Percentiles rank a stretch among this genome's conserved stretches.
Conservation (phyloP, 2,113 vertebrate species). For the Myotis brandtii region DNA sequence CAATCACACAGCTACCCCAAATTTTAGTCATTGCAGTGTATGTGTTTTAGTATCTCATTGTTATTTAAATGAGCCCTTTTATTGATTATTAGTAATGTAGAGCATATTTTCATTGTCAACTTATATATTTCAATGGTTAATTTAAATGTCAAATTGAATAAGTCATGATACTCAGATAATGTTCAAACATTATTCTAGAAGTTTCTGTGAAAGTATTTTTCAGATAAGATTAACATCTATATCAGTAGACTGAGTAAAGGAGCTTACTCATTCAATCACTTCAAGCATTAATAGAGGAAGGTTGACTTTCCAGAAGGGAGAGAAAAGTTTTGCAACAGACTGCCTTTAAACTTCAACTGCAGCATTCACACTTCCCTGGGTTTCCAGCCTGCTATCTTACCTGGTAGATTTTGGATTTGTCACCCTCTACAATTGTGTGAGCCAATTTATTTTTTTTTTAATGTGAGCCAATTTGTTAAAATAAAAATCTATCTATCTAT, state of each 20-base stretch:
- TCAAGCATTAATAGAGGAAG: background rate
- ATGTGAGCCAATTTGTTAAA: background rate
- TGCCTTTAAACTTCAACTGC: background rate
- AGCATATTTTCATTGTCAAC: background rate
- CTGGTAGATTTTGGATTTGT: background rate
- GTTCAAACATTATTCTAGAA: no score
- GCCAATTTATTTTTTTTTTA: background rate
- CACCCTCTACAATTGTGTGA: background rate
- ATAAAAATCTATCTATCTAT: background rate
- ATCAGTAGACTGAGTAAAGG: background rate
- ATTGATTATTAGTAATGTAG: background rate
- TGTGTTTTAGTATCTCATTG: background rate
- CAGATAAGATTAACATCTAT: background rate
- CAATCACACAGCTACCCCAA: background rate
- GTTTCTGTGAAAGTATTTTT: background rate
- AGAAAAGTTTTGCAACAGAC: background rate
- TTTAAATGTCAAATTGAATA: background rate
- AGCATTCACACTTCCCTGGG: background rate
- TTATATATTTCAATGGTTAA: background rate
- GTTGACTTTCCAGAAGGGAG: background rate
- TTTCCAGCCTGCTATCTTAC: background rate
- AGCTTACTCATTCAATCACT: background rate
- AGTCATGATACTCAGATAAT: background rate
- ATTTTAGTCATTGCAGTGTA: background rate
- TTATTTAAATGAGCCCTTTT: background rate